A percentile compares a stretch with the other conserved stretches of the same genome.
phyloP scores from a whole-genome alignment of 2,797 vertebrate species.

The Trichosurus vulpecula region DNA sequence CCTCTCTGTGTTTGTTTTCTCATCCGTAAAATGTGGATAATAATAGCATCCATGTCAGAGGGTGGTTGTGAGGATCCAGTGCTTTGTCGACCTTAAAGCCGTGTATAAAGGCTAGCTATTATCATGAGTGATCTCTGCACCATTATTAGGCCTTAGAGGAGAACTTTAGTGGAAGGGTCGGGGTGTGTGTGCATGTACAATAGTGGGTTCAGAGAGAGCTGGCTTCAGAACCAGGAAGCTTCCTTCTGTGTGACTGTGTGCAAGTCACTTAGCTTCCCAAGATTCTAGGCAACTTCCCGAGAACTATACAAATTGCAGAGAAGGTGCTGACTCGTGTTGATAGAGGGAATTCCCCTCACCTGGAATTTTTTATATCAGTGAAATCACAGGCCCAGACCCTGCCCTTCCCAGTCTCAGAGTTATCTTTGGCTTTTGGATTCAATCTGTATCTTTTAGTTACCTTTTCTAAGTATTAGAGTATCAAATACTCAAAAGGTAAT shows the following conservation, averaged over 20 bases:
- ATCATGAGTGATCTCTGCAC: not conserved
- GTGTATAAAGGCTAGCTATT: not conserved
- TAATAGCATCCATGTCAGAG: not conserved
- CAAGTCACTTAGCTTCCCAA: not conserved
- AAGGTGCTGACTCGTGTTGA: not conserved
- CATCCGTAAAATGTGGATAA: not conserved
- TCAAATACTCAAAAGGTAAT: too few species aligned
- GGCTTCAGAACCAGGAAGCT: not conserved
- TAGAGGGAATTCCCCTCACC: too few species aligned
- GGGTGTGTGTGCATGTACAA: too few species aligned
- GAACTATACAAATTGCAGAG: not conserved
- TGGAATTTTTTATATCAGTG: too few species aligned
- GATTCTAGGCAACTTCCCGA: not conserved
- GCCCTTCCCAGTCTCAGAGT: too few species aligned
- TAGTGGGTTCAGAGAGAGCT: not conserved
- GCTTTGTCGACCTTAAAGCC: not conserved
- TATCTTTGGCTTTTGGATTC: too few species aligned
- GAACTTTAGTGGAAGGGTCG: not conserved
- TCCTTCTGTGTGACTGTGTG: not conserved
- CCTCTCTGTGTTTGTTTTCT: not conserved
- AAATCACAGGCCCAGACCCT: too few species aligned
- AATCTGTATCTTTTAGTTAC: too few species aligned
- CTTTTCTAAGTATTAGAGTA: too few species aligned
- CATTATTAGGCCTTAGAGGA: not conserved
- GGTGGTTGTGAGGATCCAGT: not conserved